These are phyloP conservation scores for Glandiceps talaboti DNA, from an alignment of 53 echinoderm and acorn worm genomes.

Conservation along the genomic window DNA sequence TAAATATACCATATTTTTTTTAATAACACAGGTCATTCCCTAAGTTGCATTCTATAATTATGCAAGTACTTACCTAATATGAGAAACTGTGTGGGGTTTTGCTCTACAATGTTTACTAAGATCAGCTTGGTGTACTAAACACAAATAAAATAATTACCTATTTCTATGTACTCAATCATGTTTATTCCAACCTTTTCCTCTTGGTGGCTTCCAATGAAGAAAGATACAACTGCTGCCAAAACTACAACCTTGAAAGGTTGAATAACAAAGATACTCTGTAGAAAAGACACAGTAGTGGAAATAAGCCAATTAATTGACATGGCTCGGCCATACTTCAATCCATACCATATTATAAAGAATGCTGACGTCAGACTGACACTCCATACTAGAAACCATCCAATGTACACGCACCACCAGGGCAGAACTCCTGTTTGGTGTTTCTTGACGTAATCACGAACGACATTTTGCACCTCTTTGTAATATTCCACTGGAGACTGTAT, in stretches of 20 bases:
- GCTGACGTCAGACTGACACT: constrained; percentile 32
- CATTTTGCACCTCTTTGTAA: not conserved
- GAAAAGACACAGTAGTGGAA: constrained; percentile 51
- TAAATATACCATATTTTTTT: no score
- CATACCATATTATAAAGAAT: constrained; percentile 70
- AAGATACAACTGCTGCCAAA: constrained; percentile 58
- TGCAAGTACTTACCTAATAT: no score
- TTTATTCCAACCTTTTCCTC: constrained; percentile 65
- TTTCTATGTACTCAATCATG: constrained; percentile 9
- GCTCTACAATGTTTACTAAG: no score
- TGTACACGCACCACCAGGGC: constrained; percentile 86
- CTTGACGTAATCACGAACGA: not conserved
- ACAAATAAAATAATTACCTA: no score
- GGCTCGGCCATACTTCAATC: constrained; percentile 67
- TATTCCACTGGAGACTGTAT: not conserved
- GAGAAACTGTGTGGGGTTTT: no score
- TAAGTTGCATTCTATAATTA: no score
- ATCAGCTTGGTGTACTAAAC: no score
- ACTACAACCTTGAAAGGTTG: constrained; percentile 75
- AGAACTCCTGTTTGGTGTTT: constrained; percentile 20
- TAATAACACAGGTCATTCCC: no score
- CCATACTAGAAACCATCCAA: constrained; percentile 55
- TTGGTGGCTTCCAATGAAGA: constrained; percentile 37
- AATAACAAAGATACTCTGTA: constrained; percentile 57
- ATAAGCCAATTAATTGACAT: constrained; percentile 76